These are phyloP conservation scores for Neomicropteryx cornuta DNA, from an alignment of 1,140 invertebrate genomes.

Conservation along the genomic window DNA sequence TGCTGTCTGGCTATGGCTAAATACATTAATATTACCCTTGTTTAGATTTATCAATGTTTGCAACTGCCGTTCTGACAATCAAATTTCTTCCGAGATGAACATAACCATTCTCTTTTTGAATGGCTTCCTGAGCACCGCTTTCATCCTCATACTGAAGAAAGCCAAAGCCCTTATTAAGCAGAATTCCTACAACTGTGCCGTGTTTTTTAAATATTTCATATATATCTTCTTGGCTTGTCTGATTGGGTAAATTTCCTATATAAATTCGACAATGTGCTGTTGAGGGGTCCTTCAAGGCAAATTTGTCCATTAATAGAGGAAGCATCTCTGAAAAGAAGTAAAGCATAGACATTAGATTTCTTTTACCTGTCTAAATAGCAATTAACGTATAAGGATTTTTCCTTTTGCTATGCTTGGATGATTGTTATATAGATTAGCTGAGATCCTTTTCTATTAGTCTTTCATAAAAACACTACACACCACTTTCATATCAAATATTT, in stretches of 20 bases:
- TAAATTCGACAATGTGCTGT: constrained; percentile 62
- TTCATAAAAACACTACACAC: too few species aligned
- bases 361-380: too few species aligned
- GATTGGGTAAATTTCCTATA: constrained; percentile 58
- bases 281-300: constrained; percentile 52
- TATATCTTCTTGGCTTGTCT: constrained; percentile 51
- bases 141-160: constrained; percentile 78
- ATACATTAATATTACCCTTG: neutral
- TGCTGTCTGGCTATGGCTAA: neutral
- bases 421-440: too few species aligned
- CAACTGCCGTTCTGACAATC: constrained; percentile 41
- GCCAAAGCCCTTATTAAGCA: constrained; percentile 67
- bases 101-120: constrained; percentile 54
- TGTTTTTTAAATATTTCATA: constrained; percentile 64
- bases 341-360: too few species aligned
- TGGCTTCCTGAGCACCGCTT: constrained; percentile 58
- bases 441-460: too few species aligned
- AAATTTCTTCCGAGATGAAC: constrained; percentile 58
- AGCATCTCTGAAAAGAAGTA: too few species aligned
- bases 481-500: too few species aligned
- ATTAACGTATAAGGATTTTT: too few species aligned
- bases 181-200: constrained; percentile 58
- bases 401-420: too few species aligned
- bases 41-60: constrained; percentile 14
- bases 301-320: too few species aligned